These are phyloP conservation scores for Drosophila erecta DNA, from an alignment of 1,140 invertebrate species.

Conservation along the genomic window DNA sequence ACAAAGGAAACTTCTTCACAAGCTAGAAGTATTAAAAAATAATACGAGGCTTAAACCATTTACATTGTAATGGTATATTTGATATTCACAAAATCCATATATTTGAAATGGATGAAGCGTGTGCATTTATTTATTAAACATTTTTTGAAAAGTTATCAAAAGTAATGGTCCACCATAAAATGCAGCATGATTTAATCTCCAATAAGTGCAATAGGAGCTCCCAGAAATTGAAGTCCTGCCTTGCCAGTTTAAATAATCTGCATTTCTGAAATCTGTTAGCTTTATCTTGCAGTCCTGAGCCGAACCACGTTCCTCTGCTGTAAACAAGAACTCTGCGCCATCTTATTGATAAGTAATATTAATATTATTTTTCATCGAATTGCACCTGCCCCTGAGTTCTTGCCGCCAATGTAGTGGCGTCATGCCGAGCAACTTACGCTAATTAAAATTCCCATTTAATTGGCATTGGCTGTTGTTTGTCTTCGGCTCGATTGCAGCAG, in stretches of 20 bases:
- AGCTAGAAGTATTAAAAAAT: conserved; percentile 21
- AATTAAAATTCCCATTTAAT: conserved; percentile 83
- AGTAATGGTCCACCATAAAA: too few species aligned
- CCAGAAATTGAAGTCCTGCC: too few species aligned
- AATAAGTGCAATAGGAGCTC: too few species aligned
- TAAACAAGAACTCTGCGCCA: conserved; percentile 6
- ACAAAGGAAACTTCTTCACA: conserved; percentile 14
- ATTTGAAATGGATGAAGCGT: not conserved
- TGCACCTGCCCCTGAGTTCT: conserved; percentile 18
- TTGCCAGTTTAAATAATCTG: too few species aligned
- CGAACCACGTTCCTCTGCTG: not conserved
- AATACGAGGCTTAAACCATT: conserved; percentile 20
- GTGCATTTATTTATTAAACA: too few species aligned
- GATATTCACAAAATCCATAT: conserved; percentile 19
- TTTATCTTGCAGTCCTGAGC: not conserved
- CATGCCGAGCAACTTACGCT: conserved; percentile 70
- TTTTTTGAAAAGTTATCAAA: too few species aligned
- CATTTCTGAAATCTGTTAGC: not conserved
- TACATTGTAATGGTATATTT: conserved; percentile 18
- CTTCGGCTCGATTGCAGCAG: conserved; percentile 65
- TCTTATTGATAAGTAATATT: conserved; percentile 26
- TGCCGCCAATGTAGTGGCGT: conserved; percentile 39
- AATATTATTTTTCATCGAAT: conserved; percentile 28
- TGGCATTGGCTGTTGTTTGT: conserved; percentile 80
- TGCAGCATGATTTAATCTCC: too few species aligned